A percentile compares a stretch with the other conserved stretches of the same genome.
Conservation (phyloP, 2,888 invertebrate species). For the Pardosa pseudoannulata region DNA sequence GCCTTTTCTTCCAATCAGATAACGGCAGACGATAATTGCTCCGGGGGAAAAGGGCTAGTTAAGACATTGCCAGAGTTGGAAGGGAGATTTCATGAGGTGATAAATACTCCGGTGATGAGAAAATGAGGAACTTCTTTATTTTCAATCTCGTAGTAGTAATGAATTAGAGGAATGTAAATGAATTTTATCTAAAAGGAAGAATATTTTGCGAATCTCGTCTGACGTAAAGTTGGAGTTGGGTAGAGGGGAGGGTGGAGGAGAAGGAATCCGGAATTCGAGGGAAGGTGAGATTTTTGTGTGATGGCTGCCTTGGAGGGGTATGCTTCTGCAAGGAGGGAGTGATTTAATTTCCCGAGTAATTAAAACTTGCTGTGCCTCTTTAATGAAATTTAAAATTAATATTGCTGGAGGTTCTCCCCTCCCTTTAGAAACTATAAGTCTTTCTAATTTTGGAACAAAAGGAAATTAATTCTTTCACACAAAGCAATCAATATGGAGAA, state of each 20-base stretch:
- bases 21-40: constrained; percentile 59
- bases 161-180: constrained; percentile 33
- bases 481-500: no score
- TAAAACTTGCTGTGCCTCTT: not conserved
- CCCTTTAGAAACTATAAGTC: no score
- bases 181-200: constrained; percentile 1
- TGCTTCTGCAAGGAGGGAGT: not conserved
- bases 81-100: constrained; percentile 34
- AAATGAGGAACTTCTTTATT: constrained; percentile 34
- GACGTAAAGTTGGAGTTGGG: not conserved
- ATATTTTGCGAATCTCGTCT: not conserved
- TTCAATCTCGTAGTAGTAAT: constrained; percentile 14
- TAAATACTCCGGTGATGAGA: constrained; percentile 50
- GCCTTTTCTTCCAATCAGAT: constrained; percentile 40
- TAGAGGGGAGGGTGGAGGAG: not conserved
- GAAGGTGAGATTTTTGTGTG: no score
- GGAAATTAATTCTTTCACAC: no score
- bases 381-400: not conserved
- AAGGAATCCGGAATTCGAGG: not conserved
- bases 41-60: constrained; percentile 51
- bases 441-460: no score
- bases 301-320: no score
- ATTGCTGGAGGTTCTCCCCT: no score
- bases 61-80: constrained; percentile 33
- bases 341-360: not conserved